Evolutionary conservation across 2,888 invertebrate species (phyloP), one percentile per base, ranked within the genome.

Genomic region (Sarcophaga rosellei): DNA sequence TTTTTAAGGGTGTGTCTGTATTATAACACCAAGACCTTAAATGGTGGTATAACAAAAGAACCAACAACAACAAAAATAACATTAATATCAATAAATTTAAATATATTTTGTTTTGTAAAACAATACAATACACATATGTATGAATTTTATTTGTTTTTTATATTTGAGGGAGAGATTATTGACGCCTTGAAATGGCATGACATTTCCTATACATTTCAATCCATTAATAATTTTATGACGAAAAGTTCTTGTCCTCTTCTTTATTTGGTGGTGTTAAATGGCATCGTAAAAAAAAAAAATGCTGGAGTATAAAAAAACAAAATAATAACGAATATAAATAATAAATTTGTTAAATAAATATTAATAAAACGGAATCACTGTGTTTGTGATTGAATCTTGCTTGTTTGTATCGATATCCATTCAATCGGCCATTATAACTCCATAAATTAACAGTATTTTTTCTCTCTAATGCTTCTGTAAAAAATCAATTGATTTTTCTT

Each of bases 401-500:
- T 68, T 73, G 65, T 66, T 59, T 53, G 25, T 25, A 59, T 66
- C 70, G 20, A 35, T 35, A 35, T 35, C 35, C n/a, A 4, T 75
- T 57, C 62, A 74, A 59, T 80, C 53, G 76, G 53, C 44, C 44
- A 62, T 74, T 47, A 47, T 23, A n/a, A 66, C 15, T n/a, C 65
- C 12, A 59, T 57, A 65, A 74, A 73, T 79, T 69, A 74, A 73
- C 68, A 78, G 73, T 74, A 76, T 70, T 15, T 15, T 12, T 15
- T 53, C 4, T 57, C 57, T 66, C 35, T n/a, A 35, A 47, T 66
- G 83, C 73, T 79, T 57, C 78, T 78, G 78, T 83, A 78, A 83
- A 62, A 78, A 78, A 83, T 83, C 78, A 78, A 83, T 83, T 68
- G 62, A 73, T 73, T 83, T 76, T 45, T 69, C 62, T 53, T 23